Conservation (phyloP, 2,888 invertebrate genomes). For the Slavum lentiscoides region DNA sequence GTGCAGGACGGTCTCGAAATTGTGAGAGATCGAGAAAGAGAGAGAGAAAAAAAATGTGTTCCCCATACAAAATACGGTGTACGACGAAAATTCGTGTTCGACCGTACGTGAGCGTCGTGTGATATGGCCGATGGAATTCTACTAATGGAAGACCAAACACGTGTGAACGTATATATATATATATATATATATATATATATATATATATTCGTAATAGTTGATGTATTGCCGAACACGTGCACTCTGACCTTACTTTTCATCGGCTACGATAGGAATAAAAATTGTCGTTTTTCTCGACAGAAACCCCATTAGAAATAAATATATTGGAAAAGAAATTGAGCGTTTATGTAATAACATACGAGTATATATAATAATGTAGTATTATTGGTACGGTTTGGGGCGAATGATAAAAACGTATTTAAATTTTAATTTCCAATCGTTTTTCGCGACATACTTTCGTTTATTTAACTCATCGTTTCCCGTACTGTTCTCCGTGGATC, state of each 20-base stretch:
- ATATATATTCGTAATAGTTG: constrained; percentile 16
- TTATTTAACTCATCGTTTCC: neutral
- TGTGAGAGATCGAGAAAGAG: too few relatives aligned
- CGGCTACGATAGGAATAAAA: constrained; percentile 16
- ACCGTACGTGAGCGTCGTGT: neutral
- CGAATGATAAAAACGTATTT: constrained; percentile 13
- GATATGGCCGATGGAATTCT: constrained; percentile 38
- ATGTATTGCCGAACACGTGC: constrained; percentile 27
- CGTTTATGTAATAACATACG: too few relatives aligned
- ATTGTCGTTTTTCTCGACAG: constrained; percentile 34
- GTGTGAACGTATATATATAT: neutral
- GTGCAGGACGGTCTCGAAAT: too few relatives aligned
- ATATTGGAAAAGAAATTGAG: constrained; percentile 44
- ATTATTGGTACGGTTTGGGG: neutral
- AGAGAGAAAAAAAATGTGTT: neutral
- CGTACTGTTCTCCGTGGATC: too few relatives aligned
- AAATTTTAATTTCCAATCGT: constrained; percentile 6
- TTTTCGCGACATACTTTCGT: neutral
- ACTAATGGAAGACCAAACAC: constrained; percentile 40
- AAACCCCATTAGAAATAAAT: constrained; percentile 20
- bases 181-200: too few relatives aligned
- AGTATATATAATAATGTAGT: too few relatives aligned
- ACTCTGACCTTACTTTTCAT: constrained; percentile 25
- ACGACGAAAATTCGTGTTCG: constrained; percentile 7
- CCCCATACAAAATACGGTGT: neutral